phyloP scores from a whole-genome alignment of 2,888 invertebrate genomes.

The Nipponacmea schrenckii region DNA sequence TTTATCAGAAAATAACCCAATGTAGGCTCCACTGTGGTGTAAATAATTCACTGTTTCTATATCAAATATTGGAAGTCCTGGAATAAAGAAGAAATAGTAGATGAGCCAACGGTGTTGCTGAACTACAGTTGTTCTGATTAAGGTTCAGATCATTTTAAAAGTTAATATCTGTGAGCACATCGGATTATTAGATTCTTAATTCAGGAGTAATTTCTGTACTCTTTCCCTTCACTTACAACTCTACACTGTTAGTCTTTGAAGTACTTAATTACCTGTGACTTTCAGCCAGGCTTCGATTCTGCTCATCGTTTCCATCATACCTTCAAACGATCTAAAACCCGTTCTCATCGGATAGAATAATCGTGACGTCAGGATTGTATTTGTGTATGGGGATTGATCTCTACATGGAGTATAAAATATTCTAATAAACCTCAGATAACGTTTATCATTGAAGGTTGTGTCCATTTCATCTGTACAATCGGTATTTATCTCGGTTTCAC shows the following conservation, averaged over 20 bases:
- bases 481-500: conserved; percentile 13
- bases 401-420: conserved; percentile 21
- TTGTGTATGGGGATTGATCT: conserved; percentile 15
- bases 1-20: conserved; percentile 27
- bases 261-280: conserved; percentile 33
- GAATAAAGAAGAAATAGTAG: neutral
- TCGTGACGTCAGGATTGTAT: conserved; percentile 27
- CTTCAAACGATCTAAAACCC: conserved; percentile 35
- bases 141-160: too few species aligned
- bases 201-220: too few species aligned
- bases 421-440: conserved; percentile 21
- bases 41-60: conserved; percentile 40
- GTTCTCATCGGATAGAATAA: conserved; percentile 40
- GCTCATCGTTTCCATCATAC: conserved; percentile 46
- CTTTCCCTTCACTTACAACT: too few species aligned
- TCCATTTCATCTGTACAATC: conserved; percentile 26
- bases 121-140: too few species aligned
- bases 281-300: conserved; percentile 45
- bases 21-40: conserved; percentile 17
- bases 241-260: too few species aligned
- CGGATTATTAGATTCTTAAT: too few species aligned
- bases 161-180: too few species aligned
- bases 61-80: conserved; percentile 40
- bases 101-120: too few species aligned
- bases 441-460: conserved; percentile 3